Percentiles rank a stretch among this genome's conserved stretches.
Evolutionary conservation across 2,888 invertebrate species (phyloP).

Genomic region (Caenorhabditis zanzibari): DNA sequence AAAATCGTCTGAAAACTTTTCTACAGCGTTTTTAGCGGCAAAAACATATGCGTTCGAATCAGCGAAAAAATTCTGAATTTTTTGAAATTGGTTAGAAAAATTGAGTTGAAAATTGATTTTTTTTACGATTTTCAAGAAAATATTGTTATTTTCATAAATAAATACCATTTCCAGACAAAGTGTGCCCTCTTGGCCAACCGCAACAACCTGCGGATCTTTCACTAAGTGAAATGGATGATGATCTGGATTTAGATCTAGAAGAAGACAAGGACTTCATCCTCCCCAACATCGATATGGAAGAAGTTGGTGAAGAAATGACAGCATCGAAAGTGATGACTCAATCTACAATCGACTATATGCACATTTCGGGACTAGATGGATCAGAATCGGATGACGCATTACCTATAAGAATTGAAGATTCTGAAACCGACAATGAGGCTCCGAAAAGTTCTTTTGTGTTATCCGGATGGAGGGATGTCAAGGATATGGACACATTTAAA

Average conservation of each 20-base stretch:
- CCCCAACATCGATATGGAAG: slow-evolving; percentile 67
- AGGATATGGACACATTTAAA: slow-evolving; percentile 54
- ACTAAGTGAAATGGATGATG: slow-evolving; percentile 48
- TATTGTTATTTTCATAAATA: too few species aligned
- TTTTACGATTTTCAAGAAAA: too few species aligned
- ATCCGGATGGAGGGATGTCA: slow-evolving; percentile 68
- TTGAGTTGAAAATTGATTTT: too few species aligned
- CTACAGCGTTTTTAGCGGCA: too few species aligned
- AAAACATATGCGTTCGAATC: too few species aligned
- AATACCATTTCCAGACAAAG: slow-evolving; percentile 47
- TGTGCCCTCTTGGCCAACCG: slow-evolving; percentile 39
- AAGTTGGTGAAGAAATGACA: slow-evolving; percentile 55
- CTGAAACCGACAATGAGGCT: slow-evolving; percentile 67
- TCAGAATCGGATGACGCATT: slow-evolving; percentile 63
- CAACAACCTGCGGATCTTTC: slow-evolving; percentile 14
- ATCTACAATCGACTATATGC: slow-evolving; percentile 80
- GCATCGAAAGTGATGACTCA: slow-evolving; percentile 73
- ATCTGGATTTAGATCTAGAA: slow-evolving; percentile 51
- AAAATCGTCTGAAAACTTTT: too few species aligned
- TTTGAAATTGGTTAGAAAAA: too few species aligned
- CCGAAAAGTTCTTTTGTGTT: slow-evolving; percentile 67
- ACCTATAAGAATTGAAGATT: slow-evolving; percentile 49
- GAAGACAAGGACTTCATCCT: slow-evolving; percentile 75
- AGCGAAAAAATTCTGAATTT: too few species aligned
- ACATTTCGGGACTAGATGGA: slow-evolving; percentile 79